Base-by-base conservation (phyloP, 1,140 invertebrate genomes). In the Contarinia nasturtii region DNA sequence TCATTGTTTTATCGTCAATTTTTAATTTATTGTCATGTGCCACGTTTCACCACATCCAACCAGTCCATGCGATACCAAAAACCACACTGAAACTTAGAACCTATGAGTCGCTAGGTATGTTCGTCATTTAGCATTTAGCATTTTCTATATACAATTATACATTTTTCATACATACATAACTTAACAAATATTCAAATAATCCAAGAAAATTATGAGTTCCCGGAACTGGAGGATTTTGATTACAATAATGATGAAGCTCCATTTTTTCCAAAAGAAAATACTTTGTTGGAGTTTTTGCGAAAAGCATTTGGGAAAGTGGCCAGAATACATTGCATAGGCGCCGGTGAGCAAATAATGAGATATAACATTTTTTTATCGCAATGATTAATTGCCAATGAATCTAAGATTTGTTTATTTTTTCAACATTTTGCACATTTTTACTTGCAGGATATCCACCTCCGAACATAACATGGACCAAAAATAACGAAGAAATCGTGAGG, bases 401-500 rank as follows among this genome's bases (percentile, higher is more conserved):
- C n/a, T n/a, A n/a, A n/a, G n/a, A n/a, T 36, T 36, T 14, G 15
- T 7, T 40, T 11, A 40, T 40, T 40, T 8, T 11, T 11, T 43
- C 19, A 15, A 14, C 4, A 11, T 15, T 49, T 27, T 27, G 27
- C n/a, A n/a, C n/a, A 27, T 5, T 5, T 27, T 27, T 10, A 3
- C 50, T 34, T 46, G 18, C 57, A 70, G 79, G 83, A n/a, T 78
- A 80, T 56, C 82, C 83, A 0, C 71, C 67, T 18, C 82, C 84
- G 1, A 83, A 77, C 48, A 79, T 86, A 49, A 80, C 77, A 1
- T 89, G 86, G 86, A 69, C 72, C 14, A 85, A 83, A 58, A 76
- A 88, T 60, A 76, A 74, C 14, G 67, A 70, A 19, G 72, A 74
- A 0, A 61, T 71, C 38, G 60, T 66, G 10, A 63, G 81, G 14